phyloP scores from a whole-genome alignment of 92 coral and sea anemone species.

The Porites divaricata region DNA sequence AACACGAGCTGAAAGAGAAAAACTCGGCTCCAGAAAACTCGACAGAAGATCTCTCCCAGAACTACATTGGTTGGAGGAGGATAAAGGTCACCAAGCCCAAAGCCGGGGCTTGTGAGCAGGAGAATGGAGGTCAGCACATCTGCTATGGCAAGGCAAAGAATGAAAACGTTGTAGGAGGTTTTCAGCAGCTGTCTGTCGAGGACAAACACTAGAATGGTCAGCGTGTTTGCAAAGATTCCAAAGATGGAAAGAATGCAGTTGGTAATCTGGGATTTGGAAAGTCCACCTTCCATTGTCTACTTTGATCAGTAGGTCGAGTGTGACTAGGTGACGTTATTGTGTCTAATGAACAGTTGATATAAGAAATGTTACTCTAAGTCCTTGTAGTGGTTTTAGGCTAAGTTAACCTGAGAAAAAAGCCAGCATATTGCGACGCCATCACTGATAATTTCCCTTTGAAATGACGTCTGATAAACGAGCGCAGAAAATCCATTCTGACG shows the following conservation, averaged over 20 bases:
- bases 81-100: slow-evolving; percentile 17
- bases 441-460: no score
- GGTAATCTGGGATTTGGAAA: neutral
- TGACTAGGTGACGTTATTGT: neutral
- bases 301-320: neutral
- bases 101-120: slow-evolving; percentile 21
- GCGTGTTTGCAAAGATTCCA: slow-evolving; percentile 13
- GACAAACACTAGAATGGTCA: slow-evolving; percentile 28
- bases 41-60: slow-evolving; percentile 67
- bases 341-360: no score
- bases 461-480: no score
- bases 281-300: neutral
- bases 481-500: no score
- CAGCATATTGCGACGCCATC: no score
- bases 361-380: no score
- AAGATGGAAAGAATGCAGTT: slow-evolving; percentile 22
- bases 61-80: slow-evolving; percentile 18
- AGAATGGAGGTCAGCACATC: slow-evolving; percentile 15
- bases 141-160: slow-evolving; percentile 30
- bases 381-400: no score
- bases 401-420: no score
- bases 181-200: slow-evolving; percentile 11
- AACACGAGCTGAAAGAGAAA: slow-evolving; percentile 68
- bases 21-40: slow-evolving; percentile 72
- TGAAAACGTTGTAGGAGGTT: slow-evolving; percentile 36